phyloP scores from a whole-genome alignment of 2,113 vertebrate genomes.

The Ia io region DNA sequence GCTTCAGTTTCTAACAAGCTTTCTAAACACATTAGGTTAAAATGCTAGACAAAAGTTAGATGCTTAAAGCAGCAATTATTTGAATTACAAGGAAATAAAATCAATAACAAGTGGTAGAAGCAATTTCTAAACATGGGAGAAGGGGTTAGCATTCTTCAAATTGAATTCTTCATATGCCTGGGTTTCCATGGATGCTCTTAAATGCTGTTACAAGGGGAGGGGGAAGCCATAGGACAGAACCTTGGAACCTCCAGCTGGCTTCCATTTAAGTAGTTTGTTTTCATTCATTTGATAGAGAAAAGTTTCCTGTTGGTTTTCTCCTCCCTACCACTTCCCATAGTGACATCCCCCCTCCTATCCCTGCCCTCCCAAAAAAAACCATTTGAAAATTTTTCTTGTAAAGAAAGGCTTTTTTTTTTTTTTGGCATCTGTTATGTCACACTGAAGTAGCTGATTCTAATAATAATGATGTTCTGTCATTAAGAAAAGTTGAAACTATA shows the following conservation, averaged over 20 bases:
- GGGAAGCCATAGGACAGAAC: not conserved
- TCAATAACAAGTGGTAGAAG: not conserved
- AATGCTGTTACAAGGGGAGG: accelerated
- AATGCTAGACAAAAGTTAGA: not conserved
- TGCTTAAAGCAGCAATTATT: not conserved
- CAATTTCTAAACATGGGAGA: not conserved
- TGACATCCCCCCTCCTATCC: not conserved
- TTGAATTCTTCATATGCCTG: not conserved
- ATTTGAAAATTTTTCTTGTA: not conserved
- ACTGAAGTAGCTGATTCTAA: not conserved
- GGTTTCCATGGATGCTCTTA: accelerated
- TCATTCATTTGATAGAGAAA: not conserved
- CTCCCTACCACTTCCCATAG: not conserved
- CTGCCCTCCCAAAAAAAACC: not conserved
- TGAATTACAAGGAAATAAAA: not conserved
- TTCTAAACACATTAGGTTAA: not conserved
- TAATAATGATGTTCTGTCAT: not conserved
- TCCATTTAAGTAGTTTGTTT: not conserved
- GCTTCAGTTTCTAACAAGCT: not conserved
- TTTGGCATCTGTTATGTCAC: not conserved
- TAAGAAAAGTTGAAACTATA: not conserved
- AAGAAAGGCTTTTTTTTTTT: not conserved
- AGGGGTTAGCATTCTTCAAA: not conserved
- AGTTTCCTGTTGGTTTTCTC: not conserved
- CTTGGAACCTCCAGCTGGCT: accelerated